Base-by-base conservation (phyloP, 2,113 vertebrate genomes). In the Cygnus atratus region DNA sequence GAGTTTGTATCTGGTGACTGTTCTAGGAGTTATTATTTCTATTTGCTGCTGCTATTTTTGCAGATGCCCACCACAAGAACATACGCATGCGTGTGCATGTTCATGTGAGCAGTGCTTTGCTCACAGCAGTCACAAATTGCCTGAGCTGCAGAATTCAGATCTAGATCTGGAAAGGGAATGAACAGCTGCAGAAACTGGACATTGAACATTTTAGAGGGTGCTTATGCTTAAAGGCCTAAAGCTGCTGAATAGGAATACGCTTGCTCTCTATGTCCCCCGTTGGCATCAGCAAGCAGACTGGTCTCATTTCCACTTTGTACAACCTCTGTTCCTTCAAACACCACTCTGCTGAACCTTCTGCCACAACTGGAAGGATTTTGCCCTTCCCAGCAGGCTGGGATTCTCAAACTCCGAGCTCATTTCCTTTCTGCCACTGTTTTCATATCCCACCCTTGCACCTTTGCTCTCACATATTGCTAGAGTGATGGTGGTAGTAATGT, bases 41-140 rank as follows among this genome's bases (percentile, higher is more conserved):
- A 2, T 74, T 76, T 82, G 80, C 50, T 86, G 72, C 29, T 41
- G 48, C 3, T 57, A 16, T n/a, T 92, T 81, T 52, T 82, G 62
- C 77, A 70, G 37, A 44, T 50, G 18, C 41, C 66, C 62, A 10
- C 21, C 46, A 19, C 11, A 15, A 52, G 43, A 44, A 50, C 48
- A 43, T 1, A 3, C 13, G 15, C 3, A 2, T 18, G 1, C 0
- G 1, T 67, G 29, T 37, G 71, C 58, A 31, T 9, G 1, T 74
- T 88, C 33, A 5, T 24, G 16, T 78, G 62, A 72, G 3, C 75
- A 44, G 24, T 57, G 35, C 66, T 75, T 50, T 87, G 87, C 77
- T 54, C 62, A 50, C 57, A 75, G 29, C 21, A 5, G 17, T 52
- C 73, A 59, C 58, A 52, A 29, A 55, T 50, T 54, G 39, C n/a